Base-by-base conservation (phyloP, 2,888 invertebrate species). In the Belgica antarctica region DNA sequence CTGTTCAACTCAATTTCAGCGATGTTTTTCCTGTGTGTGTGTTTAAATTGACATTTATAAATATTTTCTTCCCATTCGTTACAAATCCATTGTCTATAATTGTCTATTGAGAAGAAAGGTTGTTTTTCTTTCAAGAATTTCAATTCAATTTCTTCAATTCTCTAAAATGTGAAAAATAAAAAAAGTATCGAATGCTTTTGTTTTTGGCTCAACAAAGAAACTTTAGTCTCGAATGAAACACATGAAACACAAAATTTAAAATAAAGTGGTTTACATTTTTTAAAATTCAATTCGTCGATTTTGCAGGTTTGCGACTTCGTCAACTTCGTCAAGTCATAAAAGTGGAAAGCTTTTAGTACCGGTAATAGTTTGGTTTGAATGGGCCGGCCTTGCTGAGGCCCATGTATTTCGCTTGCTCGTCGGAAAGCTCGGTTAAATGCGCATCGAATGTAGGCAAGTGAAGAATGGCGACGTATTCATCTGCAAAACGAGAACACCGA, bases 341-440 rank as follows among this genome's bases (percentile, higher is more conserved):
- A 52, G 17, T 19, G 7, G 25, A 59, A 24, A 59, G 27, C 59
- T 59, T 69, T 70, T 61, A 62, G 73, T 81, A 97, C 88, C 97
- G 89, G 82, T 98, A 98, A 81, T 97, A 96, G 81, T 96, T 97
- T 73, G 97, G 97, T 82, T 98, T 98, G 82, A 97, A 98, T 52
- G 97, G 97, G 62, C 98, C 98, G 66, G 95, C 94, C 83, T 97
- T 98, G 79, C 94, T 95, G 31, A 98, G 87, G 72, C 97, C 97
- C 84, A 97, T 87, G 78, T 97, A 98, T 79, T 96, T 96, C 59
- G 96, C 96, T 81, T 98, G 97, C 76, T 97, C 97, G 79, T 98
- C 97, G 2, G 89, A 87, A 68, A 98, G 83, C 78, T 98, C 97
- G 0, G 97, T 98, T 74, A 98, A 84, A 77, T 97, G 96, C 19